Base-by-base conservation (phyloP, 1,140 invertebrate genomes). In the Zophobas morio region DNA sequence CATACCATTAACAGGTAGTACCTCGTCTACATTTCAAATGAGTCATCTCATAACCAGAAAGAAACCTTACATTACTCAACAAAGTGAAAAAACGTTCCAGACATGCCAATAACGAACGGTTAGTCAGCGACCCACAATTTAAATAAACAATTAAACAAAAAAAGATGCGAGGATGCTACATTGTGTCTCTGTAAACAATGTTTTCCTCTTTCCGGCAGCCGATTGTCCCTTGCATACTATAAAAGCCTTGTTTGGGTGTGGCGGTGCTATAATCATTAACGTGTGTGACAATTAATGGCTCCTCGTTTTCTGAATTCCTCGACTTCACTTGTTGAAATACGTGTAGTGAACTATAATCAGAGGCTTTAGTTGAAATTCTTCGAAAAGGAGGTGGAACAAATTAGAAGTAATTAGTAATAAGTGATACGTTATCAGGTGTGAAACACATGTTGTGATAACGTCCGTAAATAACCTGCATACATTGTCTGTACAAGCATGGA, bases 211-310 rank as follows among this genome's bases (percentile, higher is more conserved):
- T 66, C 60, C 60, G 60, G 60, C 33, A 46, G 60, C 35, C 35
- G 33, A 57, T 57, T 57, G 54, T 57, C 54, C 1, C 34, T 53
- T 57, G 34, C 54, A 57, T 57, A 8, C 37, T n/a, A 66, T 66
- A 66, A 66, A 66, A 66, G 37, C 60, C 60, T 66, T 42, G 60
- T 47, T 46, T 32, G 39, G 6, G 37, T 66, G 39, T 37, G 60
- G n/a, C 20, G 60, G 60, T 66, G 32, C 33, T 32, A 66, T 66
- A 42, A 66, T 66, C 60, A 66, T 66, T 66, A 66, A 66, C 57
- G 6, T 20, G n/a, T 39, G 35, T 6, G 35, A 63, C 57, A 63
- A 35, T 63, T 63, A 20, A 20, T 20, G 20, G 20, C 20, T 20
- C 20, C 20, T 20, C 20, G 20, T 20, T 20, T 20, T 20, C 20